A percentile compares a stretch with the other conserved stretches of the same genome.
phyloP scores from a whole-genome alignment of 2,888 invertebrate genomes.

The Mesorhabditis belari region DNA sequence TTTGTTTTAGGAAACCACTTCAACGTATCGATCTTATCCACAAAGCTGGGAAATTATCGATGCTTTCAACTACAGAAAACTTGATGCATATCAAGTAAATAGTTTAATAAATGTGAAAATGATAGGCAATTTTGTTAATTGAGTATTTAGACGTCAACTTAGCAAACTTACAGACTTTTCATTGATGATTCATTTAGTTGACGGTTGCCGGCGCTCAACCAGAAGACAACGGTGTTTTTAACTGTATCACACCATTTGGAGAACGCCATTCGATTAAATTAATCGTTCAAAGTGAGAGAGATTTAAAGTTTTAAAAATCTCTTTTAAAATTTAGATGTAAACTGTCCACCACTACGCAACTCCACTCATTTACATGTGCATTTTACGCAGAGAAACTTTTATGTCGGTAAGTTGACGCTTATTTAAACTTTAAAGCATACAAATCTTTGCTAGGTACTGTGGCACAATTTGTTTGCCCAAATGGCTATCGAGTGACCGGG shows the following conservation, averaged over 20 bases:
- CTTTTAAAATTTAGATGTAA: constrained; percentile 24
- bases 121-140: constrained; percentile 1
- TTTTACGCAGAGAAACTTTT: constrained; percentile 26
- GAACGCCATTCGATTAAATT: constrained; percentile 57
- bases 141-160: no score
- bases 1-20: constrained; percentile 42
- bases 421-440: background rate
- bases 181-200: constrained; percentile 53
- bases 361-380: constrained; percentile 26
- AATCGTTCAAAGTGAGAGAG: constrained; percentile 26
- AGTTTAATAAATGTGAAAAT: background rate
- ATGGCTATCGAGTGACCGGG: constrained; percentile 39
- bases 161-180: no score
- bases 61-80: constrained; percentile 20
- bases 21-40: constrained; percentile 49
- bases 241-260: constrained; percentile 77
- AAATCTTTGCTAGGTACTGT: constrained; percentile 32
- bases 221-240: constrained; percentile 76
- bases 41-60: constrained; percentile 39
- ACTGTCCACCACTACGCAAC: constrained; percentile 31
- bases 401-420: constrained; percentile 5
- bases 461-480: constrained; percentile 46
- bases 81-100: constrained; percentile 39
- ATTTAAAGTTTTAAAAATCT: background rate
- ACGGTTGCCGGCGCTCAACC: constrained; percentile 74